Evolutionary conservation across 1,140 invertebrate genomes (phyloP).

Genomic region (Micrasema minimum): DNA sequence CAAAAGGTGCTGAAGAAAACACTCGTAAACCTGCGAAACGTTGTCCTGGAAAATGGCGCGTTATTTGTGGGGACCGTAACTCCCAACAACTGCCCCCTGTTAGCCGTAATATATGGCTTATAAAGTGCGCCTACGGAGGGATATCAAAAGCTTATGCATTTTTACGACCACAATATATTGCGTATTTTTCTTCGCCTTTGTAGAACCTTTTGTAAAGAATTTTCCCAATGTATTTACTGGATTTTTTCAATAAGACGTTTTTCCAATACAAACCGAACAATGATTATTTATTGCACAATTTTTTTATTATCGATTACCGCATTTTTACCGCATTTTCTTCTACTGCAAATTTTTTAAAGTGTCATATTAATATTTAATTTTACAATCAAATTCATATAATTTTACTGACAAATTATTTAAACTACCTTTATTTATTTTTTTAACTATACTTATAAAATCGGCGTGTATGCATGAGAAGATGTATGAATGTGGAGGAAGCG

Average conservation of each 20-base stretch:
- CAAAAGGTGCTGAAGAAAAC: constrained; percentile 27
- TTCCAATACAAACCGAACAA: constrained; percentile 14
- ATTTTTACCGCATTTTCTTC: too few species aligned
- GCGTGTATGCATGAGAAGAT: too few species aligned
- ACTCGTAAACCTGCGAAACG: constrained; percentile 13
- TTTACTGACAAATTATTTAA: too few species aligned
- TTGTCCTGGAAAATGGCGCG: constrained; percentile 8
- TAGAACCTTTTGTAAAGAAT: constrained; percentile 7
- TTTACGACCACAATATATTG: constrained; percentile 16
- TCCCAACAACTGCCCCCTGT: background rate
- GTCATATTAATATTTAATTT: too few species aligned
- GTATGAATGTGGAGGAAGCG: too few species aligned
- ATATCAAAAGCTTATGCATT: constrained; percentile 32
- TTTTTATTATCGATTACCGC: too few species aligned
- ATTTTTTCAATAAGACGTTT: background rate
- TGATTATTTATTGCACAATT: too few species aligned
- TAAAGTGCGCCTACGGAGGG: constrained; percentile 3
- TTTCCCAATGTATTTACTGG: constrained; percentile 1
- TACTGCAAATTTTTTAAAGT: too few species aligned
- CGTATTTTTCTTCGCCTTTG: background rate
- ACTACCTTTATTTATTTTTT: too few species aligned
- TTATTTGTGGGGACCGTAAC: constrained; percentile 26
- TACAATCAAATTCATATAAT: too few species aligned
- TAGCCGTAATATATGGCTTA: constrained; percentile 25
- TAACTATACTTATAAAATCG: too few species aligned